Percentiles rank a stretch among this genome's conserved stretches.
phyloP scores from a whole-genome alignment of 2,888 invertebrate species.

The Lithosia quadra region DNA sequence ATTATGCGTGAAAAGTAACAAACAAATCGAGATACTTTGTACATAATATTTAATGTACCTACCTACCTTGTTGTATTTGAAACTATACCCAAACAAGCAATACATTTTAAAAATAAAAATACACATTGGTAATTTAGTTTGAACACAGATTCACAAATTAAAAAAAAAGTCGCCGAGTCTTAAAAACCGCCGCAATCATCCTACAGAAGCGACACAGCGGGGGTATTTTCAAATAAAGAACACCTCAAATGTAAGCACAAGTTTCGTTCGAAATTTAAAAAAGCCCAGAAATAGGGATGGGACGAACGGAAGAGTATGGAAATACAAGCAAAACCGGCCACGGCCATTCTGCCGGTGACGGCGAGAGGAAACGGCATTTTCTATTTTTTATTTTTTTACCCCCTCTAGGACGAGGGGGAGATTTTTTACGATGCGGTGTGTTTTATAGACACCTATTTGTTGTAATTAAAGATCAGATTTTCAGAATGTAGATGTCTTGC shows the following conservation, averaged over 20 bases:
- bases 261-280: slow-evolving; percentile 65
- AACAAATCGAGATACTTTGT: too few species aligned
- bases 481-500: not conserved
- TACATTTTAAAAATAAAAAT: not conserved
- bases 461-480: slow-evolving; percentile 37
- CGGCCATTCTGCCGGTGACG: slow-evolving; percentile 82
- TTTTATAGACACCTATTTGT: slow-evolving; percentile 50
- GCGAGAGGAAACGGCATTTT: slow-evolving; percentile 80
- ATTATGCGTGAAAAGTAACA: too few species aligned
- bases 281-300: slow-evolving; percentile 68
- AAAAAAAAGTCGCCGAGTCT: slow-evolving; percentile 17
- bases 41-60: too few species aligned
- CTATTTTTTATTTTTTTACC: slow-evolving; percentile 72
- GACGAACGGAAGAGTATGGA: slow-evolving; percentile 70
- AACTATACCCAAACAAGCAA: too few species aligned
- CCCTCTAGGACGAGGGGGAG: slow-evolving; percentile 17
- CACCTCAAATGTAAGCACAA: slow-evolving; percentile 72
- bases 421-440: slow-evolving; percentile 44
- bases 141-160: slow-evolving; percentile 8
- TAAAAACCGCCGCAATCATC: slow-evolving; percentile 73
- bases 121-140: not conserved
- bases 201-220: slow-evolving; percentile 77
- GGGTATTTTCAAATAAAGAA: slow-evolving; percentile 81
- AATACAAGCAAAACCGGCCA: slow-evolving; percentile 72
- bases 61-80: too few species aligned